phyloP scores from a whole-genome alignment of 2,888 invertebrate species.

The Apoda limacodes region DNA sequence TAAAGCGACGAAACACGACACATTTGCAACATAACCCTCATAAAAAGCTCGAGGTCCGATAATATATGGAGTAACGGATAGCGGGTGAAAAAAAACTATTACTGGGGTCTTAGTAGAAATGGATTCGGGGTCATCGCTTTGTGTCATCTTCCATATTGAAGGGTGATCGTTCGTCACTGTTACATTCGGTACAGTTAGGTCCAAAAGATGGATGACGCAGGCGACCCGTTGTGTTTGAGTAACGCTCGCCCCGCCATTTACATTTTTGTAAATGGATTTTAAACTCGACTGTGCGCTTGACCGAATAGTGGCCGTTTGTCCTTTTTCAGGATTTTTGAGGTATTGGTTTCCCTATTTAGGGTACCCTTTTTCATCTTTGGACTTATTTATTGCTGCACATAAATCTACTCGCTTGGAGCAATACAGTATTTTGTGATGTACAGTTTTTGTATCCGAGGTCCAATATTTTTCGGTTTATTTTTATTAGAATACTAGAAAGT shows the following conservation, averaged over 20 bases:
- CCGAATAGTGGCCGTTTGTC: slow-evolving; percentile 1
- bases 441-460: too few relatives aligned
- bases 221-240: slow-evolving; percentile 23
- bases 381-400: too few relatives aligned
- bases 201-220: not conserved
- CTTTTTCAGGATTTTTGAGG: not conserved
- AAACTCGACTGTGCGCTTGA: slow-evolving; percentile 27
- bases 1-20: slow-evolving; percentile 43
- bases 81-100: slow-evolving; percentile 44
- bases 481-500: too few relatives aligned
- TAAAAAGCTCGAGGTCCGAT: slow-evolving; percentile 41
- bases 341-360: not conserved
- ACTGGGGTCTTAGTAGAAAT: slow-evolving; percentile 41
- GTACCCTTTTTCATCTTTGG: too few relatives aligned
- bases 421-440: too few relatives aligned
- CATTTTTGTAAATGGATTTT: slow-evolving; percentile 46
- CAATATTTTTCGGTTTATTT: too few relatives aligned
- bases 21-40: slow-evolving; percentile 51
- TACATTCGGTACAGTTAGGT: not conserved
- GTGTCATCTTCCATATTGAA: slow-evolving; percentile 56
- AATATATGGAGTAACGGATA: slow-evolving; percentile 50
- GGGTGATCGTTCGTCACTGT: slow-evolving; percentile 43
- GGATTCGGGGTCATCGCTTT: slow-evolving; percentile 58
- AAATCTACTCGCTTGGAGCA: too few relatives aligned
- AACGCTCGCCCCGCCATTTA: slow-evolving; percentile 29